Conservation (phyloP, 92 coral and sea anemone species). For the Heliopora coerulea region DNA sequence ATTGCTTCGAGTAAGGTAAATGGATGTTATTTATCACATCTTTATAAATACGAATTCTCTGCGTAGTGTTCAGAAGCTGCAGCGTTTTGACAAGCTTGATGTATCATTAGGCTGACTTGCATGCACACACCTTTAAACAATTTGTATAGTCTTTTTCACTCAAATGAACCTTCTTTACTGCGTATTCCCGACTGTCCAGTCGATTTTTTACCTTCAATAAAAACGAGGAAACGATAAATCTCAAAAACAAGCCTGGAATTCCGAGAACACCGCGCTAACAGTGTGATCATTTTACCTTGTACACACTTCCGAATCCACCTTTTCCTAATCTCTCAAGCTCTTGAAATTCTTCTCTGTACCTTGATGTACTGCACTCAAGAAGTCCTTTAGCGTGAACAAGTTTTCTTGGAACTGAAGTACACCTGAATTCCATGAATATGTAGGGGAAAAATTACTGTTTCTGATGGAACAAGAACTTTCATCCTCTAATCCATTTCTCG, state of each 20-base stretch:
- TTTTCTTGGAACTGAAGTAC: conserved; percentile 8
- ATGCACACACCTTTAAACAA: conserved; percentile 74
- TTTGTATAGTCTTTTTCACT: conserved; percentile 87
- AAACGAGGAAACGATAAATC: too few species aligned
- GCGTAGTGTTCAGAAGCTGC: too few species aligned
- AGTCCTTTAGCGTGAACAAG: conserved; percentile 57
- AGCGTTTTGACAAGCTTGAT: too few species aligned
- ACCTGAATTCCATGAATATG: background rate
- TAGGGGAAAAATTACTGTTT: too few species aligned
- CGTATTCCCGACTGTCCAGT: conserved; percentile 89
- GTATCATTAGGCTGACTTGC: background rate
- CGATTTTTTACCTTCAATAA: conserved; percentile 75
- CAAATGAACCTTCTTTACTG: conserved; percentile 88
- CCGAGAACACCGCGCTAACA: too few species aligned
- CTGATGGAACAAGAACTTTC: too few species aligned
- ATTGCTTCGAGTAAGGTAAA: too few species aligned
- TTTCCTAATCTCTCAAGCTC: conserved; percentile 80
- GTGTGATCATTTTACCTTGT: conserved; percentile 83
- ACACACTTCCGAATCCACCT: conserved; percentile 98
- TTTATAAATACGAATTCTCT: too few species aligned
- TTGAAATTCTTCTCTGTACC: conserved; percentile 90
- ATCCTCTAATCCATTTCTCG: too few species aligned
- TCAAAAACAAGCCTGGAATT: too few species aligned
- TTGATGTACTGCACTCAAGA: conserved; percentile 68
- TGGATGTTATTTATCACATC: too few species aligned